Evolutionary conservation across 1,140 invertebrate species (phyloP).

Genomic region (Anthonomus grandis): DNA sequence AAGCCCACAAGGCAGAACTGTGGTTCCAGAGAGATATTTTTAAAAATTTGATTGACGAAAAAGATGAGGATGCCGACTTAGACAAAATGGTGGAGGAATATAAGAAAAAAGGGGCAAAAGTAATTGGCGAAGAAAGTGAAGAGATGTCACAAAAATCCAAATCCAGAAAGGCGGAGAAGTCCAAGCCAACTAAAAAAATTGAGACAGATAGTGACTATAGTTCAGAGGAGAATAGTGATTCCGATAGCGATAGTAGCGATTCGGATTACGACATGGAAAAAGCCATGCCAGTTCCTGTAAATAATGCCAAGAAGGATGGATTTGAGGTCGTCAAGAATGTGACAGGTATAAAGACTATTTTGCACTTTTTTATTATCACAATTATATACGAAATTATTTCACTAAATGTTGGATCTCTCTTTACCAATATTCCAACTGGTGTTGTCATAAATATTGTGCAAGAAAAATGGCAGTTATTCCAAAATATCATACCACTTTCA

Average conservation of each 20-base stretch:
- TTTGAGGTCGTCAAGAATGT: slow-evolving; percentile 66
- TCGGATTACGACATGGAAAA: slow-evolving; percentile 65
- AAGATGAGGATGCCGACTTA: slow-evolving; percentile 84
- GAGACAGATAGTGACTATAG: slow-evolving; percentile 40
- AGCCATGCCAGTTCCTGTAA: slow-evolving; percentile 32
- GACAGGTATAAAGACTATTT: slow-evolving; percentile 22
- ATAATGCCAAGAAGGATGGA: slow-evolving; percentile 53
- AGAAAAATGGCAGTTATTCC: too few species aligned
- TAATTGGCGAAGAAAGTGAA: slow-evolving; percentile 33
- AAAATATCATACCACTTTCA: too few species aligned
- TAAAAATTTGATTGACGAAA: slow-evolving; percentile 76
- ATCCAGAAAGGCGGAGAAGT: slow-evolving; percentile 25
- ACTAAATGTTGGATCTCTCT: too few species aligned
- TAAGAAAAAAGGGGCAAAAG: slow-evolving; percentile 64
- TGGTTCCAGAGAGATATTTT: slow-evolving; percentile 93
- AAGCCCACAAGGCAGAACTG: slow-evolving; percentile 71
- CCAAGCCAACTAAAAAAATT: slow-evolving; percentile 33
- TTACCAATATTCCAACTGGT: too few species aligned
- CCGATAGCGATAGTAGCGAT: slow-evolving; percentile 45
- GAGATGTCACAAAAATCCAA: slow-evolving; percentile 8
- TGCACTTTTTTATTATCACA: not conserved
- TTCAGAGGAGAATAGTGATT: slow-evolving; percentile 29
- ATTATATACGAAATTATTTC: too few species aligned
- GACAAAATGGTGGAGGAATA: slow-evolving; percentile 72
- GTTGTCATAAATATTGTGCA: too few species aligned